phyloP scores from a whole-genome alignment of 2,888 invertebrate species.

The Margaritifera margaritifera region DNA sequence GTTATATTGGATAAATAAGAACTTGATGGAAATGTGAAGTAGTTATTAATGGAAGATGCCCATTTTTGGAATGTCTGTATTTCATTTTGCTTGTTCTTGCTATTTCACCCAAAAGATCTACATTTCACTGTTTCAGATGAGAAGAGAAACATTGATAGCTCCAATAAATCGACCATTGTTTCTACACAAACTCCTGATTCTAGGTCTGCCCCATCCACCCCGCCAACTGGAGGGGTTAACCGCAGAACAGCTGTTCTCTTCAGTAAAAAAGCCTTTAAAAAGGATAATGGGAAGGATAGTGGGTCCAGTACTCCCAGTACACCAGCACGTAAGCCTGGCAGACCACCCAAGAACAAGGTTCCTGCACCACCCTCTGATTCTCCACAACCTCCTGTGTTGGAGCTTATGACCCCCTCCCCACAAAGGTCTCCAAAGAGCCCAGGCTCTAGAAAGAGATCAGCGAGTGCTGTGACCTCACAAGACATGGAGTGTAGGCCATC shows the following conservation, averaged over 20 bases:
- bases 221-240: slow-evolving; percentile 79
- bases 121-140: neutral
- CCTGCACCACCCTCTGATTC: slow-evolving; percentile 31
- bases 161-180: slow-evolving; percentile 1
- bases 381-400: slow-evolving; percentile 48
- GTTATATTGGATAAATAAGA: no score
- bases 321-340: slow-evolving; percentile 51
- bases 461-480: slow-evolving; percentile 51
- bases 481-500: slow-evolving; percentile 43
- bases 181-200: no score
- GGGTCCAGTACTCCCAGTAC: slow-evolving; percentile 35
- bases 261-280: slow-evolving; percentile 78
- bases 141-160: slow-evolving; percentile 10
- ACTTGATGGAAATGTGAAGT: neutral
- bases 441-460: slow-evolving; percentile 55
- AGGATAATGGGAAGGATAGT: slow-evolving; percentile 37
- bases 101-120: neutral
- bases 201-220: slow-evolving; percentile 39
- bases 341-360: slow-evolving; percentile 44
- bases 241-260: slow-evolving; percentile 85
- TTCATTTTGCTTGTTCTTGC: slow-evolving; percentile 1
- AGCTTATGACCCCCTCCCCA: slow-evolving; percentile 44
- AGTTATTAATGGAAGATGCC: neutral
- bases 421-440: slow-evolving; percentile 51
- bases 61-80: neutral